phyloP scores from a whole-genome alignment of 2,113 vertebrate species.

The Maylandia zebra region DNA sequence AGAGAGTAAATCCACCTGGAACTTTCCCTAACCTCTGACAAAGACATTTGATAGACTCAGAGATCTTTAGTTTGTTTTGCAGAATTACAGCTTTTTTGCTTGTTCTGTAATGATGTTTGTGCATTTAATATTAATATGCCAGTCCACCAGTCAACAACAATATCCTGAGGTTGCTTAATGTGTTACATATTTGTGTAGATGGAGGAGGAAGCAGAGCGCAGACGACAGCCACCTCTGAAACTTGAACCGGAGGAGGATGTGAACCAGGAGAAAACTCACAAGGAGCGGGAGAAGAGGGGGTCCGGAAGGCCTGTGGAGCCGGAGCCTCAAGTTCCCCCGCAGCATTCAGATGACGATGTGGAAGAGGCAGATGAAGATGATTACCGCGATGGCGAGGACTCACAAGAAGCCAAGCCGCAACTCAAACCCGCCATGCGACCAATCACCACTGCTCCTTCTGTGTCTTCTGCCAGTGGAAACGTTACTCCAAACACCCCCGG shows the following conservation, averaged over 20 bases:
- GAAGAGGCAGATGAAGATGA: constrained; percentile 87
- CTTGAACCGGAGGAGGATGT: constrained; percentile 85
- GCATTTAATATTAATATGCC: background rate
- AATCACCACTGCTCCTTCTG: constrained; percentile 92
- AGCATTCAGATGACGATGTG: constrained; percentile 75
- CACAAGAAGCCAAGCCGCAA: constrained; percentile 85
- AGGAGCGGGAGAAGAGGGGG: constrained; percentile 72
- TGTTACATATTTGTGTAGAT: constrained; percentile 68
- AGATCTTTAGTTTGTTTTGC: background rate
- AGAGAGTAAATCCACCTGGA: constrained; percentile 75
- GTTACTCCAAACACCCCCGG: constrained; percentile 91
- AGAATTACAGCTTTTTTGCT: background rate
- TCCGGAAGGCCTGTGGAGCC: constrained; percentile 49
- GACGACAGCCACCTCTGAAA: constrained; percentile 88
- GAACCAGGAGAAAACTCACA: constrained; percentile 67
- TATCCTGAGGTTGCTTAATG: background rate
- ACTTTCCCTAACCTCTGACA: background rate
- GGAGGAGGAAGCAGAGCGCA: constrained; percentile 95
- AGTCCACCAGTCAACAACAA: background rate
- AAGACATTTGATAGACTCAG: background rate
- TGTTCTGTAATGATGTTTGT: background rate
- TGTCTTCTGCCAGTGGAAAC: constrained; percentile 95
- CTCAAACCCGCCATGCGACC: constrained; percentile 91
- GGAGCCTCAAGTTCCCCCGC: constrained; percentile 71
- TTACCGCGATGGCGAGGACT: constrained; percentile 80